phyloP scores from a whole-genome alignment of 2,113 vertebrate species.

The Calypte anna region DNA sequence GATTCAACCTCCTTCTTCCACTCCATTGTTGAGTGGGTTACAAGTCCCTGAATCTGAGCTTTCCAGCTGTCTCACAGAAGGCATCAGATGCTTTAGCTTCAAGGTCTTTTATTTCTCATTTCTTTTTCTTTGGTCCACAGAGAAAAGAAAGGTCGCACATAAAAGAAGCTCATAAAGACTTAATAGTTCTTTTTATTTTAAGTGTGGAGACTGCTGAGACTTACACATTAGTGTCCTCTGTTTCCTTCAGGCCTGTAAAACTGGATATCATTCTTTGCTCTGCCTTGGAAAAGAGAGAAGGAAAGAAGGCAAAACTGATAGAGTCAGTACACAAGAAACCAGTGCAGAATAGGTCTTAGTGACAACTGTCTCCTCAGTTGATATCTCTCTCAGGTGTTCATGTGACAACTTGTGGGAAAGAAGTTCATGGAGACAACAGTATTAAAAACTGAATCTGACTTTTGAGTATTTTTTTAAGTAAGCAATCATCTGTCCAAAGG shows the following conservation, averaged over 20 bases:
- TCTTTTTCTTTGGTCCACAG: slow-evolving; percentile 15
- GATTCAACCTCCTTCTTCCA: background rate
- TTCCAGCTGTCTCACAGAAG: slow-evolving; percentile 8
- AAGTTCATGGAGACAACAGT: background rate
- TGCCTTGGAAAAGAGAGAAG: background rate
- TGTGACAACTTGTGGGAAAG: background rate
- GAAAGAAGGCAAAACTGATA: background rate
- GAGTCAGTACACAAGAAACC: background rate
- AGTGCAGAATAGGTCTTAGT: background rate
- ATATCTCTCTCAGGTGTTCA: background rate
- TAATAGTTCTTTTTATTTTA: background rate
- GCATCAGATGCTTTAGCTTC: slow-evolving; percentile 13
- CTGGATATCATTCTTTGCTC: background rate
- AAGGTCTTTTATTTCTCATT: slow-evolving; percentile 6
- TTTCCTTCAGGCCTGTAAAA: slow-evolving; percentile 42
- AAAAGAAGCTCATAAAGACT: slow-evolving; percentile 45
- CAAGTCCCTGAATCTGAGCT: background rate
- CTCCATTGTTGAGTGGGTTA: background rate
- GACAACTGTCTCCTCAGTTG: background rate
- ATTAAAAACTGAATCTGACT: slow-evolving; percentile 38
- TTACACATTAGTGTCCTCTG: background rate
- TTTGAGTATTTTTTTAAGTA: slow-evolving; percentile 16
- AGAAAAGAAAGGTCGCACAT: slow-evolving; percentile 19
- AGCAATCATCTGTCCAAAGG: slow-evolving; percentile 50
- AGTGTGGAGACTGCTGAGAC: background rate